Percentiles rank a stretch among this genome's conserved stretches.
These are phyloP conservation scores for Erpornis zantholeuca DNA, from an alignment of 2,113 vertebrate genomes.

Conservation along the genomic window DNA sequence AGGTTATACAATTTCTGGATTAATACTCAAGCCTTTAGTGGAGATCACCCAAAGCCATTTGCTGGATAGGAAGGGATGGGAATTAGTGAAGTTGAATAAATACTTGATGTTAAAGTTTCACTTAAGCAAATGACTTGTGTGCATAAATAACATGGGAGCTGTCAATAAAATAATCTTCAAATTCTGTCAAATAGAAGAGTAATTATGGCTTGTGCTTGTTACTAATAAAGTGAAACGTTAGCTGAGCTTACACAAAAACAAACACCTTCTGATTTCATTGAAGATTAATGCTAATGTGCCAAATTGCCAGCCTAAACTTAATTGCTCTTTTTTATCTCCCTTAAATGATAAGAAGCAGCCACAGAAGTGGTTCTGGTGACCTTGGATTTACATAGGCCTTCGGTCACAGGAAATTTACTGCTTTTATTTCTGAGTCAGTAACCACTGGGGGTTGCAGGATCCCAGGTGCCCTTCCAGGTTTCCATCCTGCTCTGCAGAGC, in stretches of 20 bases:
- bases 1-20: neutral
- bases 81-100: neutral
- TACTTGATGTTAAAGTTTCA: neutral
- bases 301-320: slow-evolving; percentile 47
- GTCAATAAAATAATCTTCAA: slow-evolving; percentile 25
- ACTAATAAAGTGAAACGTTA: slow-evolving; percentile 12
- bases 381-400: neutral
- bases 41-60: neutral
- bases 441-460: neutral
- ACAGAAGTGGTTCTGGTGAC: neutral
- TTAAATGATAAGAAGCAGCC: slow-evolving; percentile 32
- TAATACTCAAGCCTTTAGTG: neutral
- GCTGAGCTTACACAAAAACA: neutral
- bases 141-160: neutral
- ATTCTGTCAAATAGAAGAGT: slow-evolving; percentile 15
- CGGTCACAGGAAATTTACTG: neutral
- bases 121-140: neutral
- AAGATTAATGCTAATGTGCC: slow-evolving; percentile 61
- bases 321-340: slow-evolving; percentile 69
- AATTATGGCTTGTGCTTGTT: slow-evolving; percentile 39
- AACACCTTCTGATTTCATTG: slow-evolving; percentile 46
- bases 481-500: neutral
- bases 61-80: neutral
- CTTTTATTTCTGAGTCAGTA: neutral
- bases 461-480: neutral